phyloP scores from a whole-genome alignment of 2,797 vertebrate genomes.

The Hirundo rustica region DNA sequence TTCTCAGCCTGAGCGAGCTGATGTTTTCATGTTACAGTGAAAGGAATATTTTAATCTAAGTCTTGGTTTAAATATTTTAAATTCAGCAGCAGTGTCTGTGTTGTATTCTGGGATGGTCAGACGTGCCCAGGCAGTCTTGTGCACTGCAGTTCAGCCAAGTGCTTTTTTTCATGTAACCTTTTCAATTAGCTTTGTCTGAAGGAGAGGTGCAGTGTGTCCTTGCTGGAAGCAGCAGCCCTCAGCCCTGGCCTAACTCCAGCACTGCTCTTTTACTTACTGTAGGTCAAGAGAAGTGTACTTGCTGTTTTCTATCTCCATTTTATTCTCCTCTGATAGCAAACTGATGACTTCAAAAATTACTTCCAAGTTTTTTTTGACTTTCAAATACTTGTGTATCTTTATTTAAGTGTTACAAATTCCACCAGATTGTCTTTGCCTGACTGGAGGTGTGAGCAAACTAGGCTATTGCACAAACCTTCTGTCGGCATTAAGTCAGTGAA shows the following conservation, averaged over 20 bases:
- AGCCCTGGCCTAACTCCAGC: background rate
- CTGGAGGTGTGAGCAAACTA: background rate
- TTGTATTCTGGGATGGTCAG: background rate
- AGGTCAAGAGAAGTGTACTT: background rate
- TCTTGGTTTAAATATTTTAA: background rate
- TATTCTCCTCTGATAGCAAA: background rate
- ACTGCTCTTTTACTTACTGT: background rate
- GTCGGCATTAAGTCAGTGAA: background rate
- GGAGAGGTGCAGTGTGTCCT: background rate
- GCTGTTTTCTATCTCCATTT: background rate
- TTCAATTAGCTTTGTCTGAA: background rate
- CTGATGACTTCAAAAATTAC: background rate
- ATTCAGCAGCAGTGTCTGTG: background rate
- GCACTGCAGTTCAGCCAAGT: background rate
- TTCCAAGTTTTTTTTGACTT: background rate
- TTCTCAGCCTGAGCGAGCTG: background rate
- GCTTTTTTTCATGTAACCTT: background rate
- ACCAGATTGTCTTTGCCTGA: background rate
- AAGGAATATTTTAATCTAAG: background rate
- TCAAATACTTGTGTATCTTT: slow-evolving; percentile 5
- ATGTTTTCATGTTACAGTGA: slow-evolving; percentile 22
- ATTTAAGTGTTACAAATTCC: background rate
- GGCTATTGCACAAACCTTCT: background rate
- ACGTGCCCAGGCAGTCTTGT: background rate
- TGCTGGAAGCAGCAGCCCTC: background rate